A percentile compares a stretch with the other conserved stretches of the same genome.
phyloP scores from a whole-genome alignment of 2,797 vertebrate genomes.

The Vireo griseus region DNA sequence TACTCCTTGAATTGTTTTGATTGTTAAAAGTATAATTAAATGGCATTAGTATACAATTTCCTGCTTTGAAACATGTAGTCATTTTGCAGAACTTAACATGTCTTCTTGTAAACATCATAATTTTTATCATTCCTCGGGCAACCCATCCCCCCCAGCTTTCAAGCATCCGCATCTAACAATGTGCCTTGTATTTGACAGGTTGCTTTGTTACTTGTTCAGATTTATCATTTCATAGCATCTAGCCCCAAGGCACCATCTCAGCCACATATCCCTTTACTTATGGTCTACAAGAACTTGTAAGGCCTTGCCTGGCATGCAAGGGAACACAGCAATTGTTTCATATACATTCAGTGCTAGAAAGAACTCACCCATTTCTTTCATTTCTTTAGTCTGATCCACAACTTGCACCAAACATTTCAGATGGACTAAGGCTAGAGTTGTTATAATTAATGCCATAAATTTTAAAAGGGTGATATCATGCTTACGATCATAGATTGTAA shows the following conservation, averaged over 20 bases:
- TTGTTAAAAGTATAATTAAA: neutral
- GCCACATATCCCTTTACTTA: neutral
- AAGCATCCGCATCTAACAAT: neutral
- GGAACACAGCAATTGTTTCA: neutral
- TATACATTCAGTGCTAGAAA: neutral
- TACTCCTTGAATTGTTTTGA: neutral
- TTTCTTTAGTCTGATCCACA: neutral
- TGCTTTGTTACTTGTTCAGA: constrained; percentile 27
- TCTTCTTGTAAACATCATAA: neutral
- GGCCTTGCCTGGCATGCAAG: neutral
- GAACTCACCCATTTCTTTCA: neutral
- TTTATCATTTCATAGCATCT: constrained; percentile 7
- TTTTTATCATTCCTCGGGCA: constrained; percentile 26
- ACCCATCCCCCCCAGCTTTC: neutral
- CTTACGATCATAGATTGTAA: neutral
- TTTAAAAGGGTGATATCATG: neutral
- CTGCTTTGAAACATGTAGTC: neutral
- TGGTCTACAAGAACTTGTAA: neutral
- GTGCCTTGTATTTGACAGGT: neutral
- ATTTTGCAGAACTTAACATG: neutral
- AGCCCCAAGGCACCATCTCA: constrained; percentile 1
- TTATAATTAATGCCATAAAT: neutral
- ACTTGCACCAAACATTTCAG: neutral
- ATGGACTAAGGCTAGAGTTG: neutral
- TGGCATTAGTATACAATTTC: neutral